Conservation (phyloP, 2,888 invertebrate species). For the Lasioglossum morio region DNA sequence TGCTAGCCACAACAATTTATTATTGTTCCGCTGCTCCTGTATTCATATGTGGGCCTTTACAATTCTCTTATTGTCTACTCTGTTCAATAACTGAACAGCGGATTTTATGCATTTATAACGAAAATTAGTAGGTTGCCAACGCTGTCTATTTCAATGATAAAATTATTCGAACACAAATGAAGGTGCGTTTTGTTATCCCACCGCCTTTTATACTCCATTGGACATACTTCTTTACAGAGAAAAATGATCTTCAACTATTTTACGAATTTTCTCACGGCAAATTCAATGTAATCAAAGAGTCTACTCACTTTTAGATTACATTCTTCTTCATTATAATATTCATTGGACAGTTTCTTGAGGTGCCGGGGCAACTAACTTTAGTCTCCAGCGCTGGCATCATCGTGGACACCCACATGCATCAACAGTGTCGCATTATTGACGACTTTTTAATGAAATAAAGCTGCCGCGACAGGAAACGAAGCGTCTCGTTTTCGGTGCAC, state of each 20-base stretch:
- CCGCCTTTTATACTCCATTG: no score
- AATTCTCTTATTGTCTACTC: neutral
- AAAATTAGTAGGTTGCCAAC: no score
- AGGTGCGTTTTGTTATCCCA: no score
- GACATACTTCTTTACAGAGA: no score
- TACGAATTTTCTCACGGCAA: neutral
- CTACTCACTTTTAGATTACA: neutral
- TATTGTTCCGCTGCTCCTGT: neutral
- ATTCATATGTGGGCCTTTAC: neutral
- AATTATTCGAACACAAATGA: no score
- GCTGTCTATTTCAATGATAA: no score
- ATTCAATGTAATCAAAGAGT: neutral
- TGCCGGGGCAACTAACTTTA: neutral
- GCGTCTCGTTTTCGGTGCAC: slow-evolving; percentile 60
- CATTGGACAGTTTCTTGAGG: neutral
- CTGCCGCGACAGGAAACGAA: slow-evolving; percentile 76
- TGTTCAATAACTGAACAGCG: neutral
- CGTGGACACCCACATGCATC: slow-evolving; percentile 26
- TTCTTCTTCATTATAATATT: neutral
- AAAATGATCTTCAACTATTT: neutral
- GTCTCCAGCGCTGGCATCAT: neutral
- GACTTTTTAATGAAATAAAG: slow-evolving; percentile 77
- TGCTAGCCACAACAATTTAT: neutral
- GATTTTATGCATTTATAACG: no score
- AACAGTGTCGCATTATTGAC: slow-evolving; percentile 72